Conservation (phyloP, 2,113 vertebrate species). For the Psettodes erumei region DNA sequence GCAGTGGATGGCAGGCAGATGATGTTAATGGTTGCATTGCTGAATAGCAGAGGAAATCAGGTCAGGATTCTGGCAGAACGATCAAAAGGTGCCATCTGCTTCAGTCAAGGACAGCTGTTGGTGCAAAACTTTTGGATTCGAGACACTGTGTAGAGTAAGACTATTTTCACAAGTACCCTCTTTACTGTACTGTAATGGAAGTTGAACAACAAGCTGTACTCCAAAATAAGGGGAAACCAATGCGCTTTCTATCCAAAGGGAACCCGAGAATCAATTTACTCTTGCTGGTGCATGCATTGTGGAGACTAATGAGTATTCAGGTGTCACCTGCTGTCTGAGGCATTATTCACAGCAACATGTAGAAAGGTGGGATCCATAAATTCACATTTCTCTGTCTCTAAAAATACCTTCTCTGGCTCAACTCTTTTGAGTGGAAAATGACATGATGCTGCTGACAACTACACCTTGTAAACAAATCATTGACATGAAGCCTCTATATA, state of each 20-base stretch:
- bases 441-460: constrained; percentile 5
- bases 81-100: constrained; percentile 57
- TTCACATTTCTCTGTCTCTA: neutral
- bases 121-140: constrained; percentile 26
- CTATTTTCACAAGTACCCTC: constrained; percentile 15
- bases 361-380: neutral
- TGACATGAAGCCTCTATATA: neutral
- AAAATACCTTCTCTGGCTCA: constrained; percentile 10
- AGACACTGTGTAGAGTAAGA: constrained; percentile 15
- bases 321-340: constrained; percentile 1
- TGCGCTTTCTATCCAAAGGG: constrained; percentile 1
- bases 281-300: constrained; percentile 13
- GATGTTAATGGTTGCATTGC: constrained; percentile 60
- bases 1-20: constrained; percentile 29
- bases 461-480: constrained; percentile 8
- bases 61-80: constrained; percentile 50
- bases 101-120: constrained; percentile 32
- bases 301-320: constrained; percentile 28
- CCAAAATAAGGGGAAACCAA: neutral
- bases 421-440: constrained; percentile 5
- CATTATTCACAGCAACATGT: neutral
- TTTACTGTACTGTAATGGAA: constrained; percentile 17
- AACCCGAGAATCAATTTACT: constrained; percentile 39
- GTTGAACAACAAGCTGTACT: constrained; percentile 27
- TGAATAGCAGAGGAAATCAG: constrained; percentile 23